phyloP scores from a whole-genome alignment of 2,797 vertebrate species.

The Rhynchonycteris naso region DNA sequence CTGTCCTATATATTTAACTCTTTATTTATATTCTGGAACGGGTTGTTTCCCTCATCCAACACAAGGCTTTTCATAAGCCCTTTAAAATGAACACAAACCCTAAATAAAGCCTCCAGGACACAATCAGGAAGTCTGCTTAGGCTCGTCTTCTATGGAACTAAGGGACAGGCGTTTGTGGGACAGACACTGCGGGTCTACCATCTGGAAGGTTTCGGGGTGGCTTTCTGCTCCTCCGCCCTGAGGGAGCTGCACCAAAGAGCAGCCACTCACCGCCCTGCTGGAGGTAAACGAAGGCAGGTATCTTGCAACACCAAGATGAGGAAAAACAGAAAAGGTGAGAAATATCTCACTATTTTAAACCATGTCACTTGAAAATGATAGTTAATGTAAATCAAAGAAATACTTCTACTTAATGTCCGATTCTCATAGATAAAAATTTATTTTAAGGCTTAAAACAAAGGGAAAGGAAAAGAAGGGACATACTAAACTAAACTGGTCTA shows the following conservation, averaged over 20 bases:
- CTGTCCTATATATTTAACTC: no score
- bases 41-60: not conserved
- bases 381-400: not conserved
- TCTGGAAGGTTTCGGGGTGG: conserved; percentile 82
- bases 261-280: conserved; percentile 83
- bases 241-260: conserved; percentile 57
- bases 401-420: conserved; percentile 11
- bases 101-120: conserved; percentile 71
- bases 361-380: not conserved
- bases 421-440: conserved; percentile 40
- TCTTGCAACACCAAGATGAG: conserved; percentile 66
- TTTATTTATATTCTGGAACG: conserved; percentile 10
- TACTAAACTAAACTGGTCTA: not conserved
- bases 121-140: conserved; percentile 78
- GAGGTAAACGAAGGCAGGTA: conserved; percentile 85
- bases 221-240: conserved; percentile 83
- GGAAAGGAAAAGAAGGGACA: not conserved
- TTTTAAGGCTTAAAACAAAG: not conserved
- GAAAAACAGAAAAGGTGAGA: not conserved
- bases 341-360: not conserved
- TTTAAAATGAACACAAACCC: conserved; percentile 66
- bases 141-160: conserved; percentile 68
- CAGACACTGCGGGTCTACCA: conserved; percentile 80
- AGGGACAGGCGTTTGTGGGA: conserved; percentile 75
- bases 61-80: conserved; percentile 36